Evolutionary conservation across 1,140 invertebrate species (phyloP).

Genomic region (Pseudomyrmex gracilis): DNA sequence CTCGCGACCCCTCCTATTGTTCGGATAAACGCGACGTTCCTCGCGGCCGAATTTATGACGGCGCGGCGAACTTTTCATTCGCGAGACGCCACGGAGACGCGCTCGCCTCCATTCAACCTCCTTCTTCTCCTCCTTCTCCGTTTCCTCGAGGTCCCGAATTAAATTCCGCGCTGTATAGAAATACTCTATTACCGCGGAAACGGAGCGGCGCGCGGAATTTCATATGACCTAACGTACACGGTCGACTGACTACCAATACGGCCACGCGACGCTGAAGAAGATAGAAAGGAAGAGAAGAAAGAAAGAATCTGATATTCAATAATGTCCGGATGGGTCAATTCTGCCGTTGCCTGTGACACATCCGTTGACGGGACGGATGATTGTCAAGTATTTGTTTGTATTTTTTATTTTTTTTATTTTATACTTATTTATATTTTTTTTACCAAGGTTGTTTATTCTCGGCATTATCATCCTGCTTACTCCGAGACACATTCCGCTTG

Average conservation of each 20-base stretch:
- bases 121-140: neutral
- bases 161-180: constrained; percentile 59
- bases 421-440: no score
- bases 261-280: constrained; percentile 25
- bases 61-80: constrained; percentile 58
- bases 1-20: constrained; percentile 46
- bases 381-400: no score
- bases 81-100: constrained; percentile 55
- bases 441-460: no score
- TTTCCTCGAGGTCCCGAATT: constrained; percentile 34
- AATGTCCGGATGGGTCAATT: no score
- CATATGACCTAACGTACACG: constrained; percentile 56
- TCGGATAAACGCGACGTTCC: constrained; percentile 61
- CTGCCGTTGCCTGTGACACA: no score
- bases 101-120: constrained; percentile 30
- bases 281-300: neutral
- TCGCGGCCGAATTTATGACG: constrained; percentile 64
- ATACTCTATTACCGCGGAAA: constrained; percentile 59
- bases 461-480: no score
- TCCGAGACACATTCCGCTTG: no score
- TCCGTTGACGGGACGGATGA: no score
- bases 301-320: no score
- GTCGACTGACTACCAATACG: constrained; percentile 48
- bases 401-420: no score
- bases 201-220: constrained; percentile 42